Conservation (phyloP, 2,888 invertebrate species). For the Macaria liturata region DNA sequence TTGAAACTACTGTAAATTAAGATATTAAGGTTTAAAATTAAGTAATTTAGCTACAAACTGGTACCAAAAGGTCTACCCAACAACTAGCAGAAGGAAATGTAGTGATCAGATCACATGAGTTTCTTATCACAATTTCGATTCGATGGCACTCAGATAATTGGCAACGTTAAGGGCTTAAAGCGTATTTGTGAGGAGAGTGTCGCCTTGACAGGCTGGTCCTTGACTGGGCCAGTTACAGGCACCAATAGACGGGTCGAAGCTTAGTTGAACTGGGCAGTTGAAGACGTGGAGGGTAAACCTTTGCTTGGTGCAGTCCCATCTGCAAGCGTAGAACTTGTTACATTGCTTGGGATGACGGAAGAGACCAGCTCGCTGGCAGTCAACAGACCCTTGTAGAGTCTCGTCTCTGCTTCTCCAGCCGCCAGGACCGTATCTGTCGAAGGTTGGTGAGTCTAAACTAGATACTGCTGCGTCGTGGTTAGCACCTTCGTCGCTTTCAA, state of each 20-base stretch:
- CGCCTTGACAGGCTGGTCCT: conserved; percentile 89
- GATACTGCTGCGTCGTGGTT: conserved; percentile 36
- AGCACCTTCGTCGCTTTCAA: conserved; percentile 42
- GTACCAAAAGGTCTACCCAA: conserved; percentile 31
- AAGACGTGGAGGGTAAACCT: conserved; percentile 89
- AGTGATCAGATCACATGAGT: conserved; percentile 63
- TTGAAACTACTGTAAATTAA: too few relatives aligned
- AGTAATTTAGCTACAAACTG: conserved; percentile 9
- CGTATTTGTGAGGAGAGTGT: conserved; percentile 85
- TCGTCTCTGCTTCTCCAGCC: conserved; percentile 84
- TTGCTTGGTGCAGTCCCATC: conserved; percentile 91
- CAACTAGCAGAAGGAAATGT: conserved; percentile 31
- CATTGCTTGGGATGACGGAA: conserved; percentile 90
- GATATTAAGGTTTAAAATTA: too few relatives aligned
- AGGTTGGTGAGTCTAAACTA: conserved; percentile 68
- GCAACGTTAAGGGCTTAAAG: conserved; percentile 52
- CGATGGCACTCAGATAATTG: conserved; percentile 72
- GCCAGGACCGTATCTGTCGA: conserved; percentile 85
- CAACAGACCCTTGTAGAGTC: conserved; percentile 83
- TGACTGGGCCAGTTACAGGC: conserved; percentile 93
- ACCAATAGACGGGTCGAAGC: conserved; percentile 88
- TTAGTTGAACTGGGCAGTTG: conserved; percentile 90
- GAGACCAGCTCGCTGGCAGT: conserved; percentile 84
- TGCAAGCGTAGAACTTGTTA: conserved; percentile 92
- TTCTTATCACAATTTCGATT: conserved; percentile 72